phyloP scores from a whole-genome alignment of 35 echinoderm and acorn worm species.

The Strongylocentrotus purpuratus region DNA sequence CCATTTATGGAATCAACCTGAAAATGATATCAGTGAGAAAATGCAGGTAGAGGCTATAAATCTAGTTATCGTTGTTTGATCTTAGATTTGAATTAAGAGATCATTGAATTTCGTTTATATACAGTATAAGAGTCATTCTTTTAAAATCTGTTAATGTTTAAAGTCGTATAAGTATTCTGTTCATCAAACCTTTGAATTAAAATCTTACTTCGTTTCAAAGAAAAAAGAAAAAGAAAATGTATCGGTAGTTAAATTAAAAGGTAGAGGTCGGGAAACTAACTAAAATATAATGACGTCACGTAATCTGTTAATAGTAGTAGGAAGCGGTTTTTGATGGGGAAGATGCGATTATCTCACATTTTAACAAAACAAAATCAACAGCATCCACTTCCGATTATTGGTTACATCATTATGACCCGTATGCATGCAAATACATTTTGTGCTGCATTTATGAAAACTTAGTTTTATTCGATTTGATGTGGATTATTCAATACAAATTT shows the following conservation, averaged over 20 bases:
- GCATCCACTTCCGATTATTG: not conserved
- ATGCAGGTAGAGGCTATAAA: conserved; percentile 13
- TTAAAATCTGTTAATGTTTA: not conserved
- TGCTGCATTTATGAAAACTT: too few relatives aligned
- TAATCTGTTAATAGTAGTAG: not conserved
- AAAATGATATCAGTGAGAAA: conserved; percentile 7
- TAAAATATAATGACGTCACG: not conserved
- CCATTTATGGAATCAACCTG: not conserved
- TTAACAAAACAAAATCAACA: not conserved
- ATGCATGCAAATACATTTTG: too few relatives aligned
- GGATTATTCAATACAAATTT: too few relatives aligned
- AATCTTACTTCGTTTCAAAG: not conserved
- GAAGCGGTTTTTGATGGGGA: not conserved
- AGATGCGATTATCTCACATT: conserved; percentile 6
- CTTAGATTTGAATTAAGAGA: not conserved
- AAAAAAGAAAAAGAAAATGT: not conserved
- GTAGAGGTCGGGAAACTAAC: not conserved
- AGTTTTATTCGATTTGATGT: too few relatives aligned
- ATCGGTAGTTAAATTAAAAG: not conserved
- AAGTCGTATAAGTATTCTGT: not conserved
- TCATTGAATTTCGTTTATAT: not conserved
- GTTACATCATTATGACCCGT: too few relatives aligned
- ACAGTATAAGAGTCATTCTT: not conserved
- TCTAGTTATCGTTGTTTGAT: conserved; percentile 22
- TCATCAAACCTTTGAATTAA: not conserved